A percentile compares a stretch with the other conserved stretches of the same genome.
Conservation (phyloP, 1,140 invertebrate genomes). For the Chrysomallon squamiferum region DNA sequence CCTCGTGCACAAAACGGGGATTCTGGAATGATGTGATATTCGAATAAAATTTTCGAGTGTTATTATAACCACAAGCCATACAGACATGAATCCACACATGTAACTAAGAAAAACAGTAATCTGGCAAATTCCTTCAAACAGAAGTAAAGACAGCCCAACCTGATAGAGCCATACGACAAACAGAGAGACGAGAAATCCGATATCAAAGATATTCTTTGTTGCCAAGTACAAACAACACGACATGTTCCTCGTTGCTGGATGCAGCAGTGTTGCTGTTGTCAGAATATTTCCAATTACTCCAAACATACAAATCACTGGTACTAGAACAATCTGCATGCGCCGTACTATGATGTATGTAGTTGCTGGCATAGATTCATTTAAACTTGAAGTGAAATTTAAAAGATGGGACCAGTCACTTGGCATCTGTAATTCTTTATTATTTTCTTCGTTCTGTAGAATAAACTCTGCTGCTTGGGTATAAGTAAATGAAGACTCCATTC, state of each 20-base stretch:
- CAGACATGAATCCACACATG: slow-evolving; percentile 54
- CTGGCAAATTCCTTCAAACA: slow-evolving; percentile 46
- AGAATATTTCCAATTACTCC: slow-evolving; percentile 34
- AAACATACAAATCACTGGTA: slow-evolving; percentile 35
- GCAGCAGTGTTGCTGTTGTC: slow-evolving; percentile 28
- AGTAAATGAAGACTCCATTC: too few relatives aligned
- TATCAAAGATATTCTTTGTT: slow-evolving; percentile 31
- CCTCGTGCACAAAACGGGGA: slow-evolving; percentile 45
- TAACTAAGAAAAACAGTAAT: slow-evolving; percentile 49
- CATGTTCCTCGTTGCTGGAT: slow-evolving; percentile 15
- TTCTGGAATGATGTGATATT: slow-evolving; percentile 49
- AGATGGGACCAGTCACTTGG: too few relatives aligned
- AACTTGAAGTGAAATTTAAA: too few relatives aligned
- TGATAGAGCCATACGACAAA: slow-evolving; percentile 66
- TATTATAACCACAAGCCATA: slow-evolving; percentile 56
- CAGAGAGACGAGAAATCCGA: slow-evolving; percentile 34
- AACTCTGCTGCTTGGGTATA: too few relatives aligned
- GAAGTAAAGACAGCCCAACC: slow-evolving; percentile 58
- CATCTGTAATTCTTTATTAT: too few relatives aligned
- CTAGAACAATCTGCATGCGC: slow-evolving; percentile 17
- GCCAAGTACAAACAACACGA: slow-evolving; percentile 40
- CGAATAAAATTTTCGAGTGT: slow-evolving; percentile 50
- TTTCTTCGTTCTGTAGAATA: too few relatives aligned
- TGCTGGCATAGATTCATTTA: too few relatives aligned
- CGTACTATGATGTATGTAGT: slow-evolving; percentile 10